phyloP scores from a whole-genome alignment of 2,797 vertebrate genomes.

The Semaprochilodus insignis region DNA sequence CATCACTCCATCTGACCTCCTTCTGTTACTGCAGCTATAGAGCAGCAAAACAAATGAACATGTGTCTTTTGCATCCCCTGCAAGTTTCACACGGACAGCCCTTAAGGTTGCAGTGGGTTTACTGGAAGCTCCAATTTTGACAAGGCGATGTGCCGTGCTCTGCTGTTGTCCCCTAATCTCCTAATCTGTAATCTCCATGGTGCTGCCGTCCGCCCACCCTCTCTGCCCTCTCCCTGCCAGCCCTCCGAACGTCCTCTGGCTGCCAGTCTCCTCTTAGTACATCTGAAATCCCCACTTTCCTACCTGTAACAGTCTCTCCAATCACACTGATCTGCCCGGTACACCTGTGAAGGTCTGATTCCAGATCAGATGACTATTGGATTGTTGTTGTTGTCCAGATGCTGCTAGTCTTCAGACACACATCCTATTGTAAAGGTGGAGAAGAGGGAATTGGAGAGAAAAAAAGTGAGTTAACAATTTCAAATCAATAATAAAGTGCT shows the following conservation, averaged over 20 bases:
- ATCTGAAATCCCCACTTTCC: neutral
- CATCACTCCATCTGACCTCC: slow-evolving; percentile 36
- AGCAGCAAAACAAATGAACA: neutral
- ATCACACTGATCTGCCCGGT: neutral
- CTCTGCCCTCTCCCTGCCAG: slow-evolving; percentile 31
- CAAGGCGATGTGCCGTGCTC: slow-evolving; percentile 40
- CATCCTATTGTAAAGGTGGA: neutral
- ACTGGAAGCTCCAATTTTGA: slow-evolving; percentile 29
- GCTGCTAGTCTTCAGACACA: neutral
- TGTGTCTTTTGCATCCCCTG: slow-evolving; percentile 5
- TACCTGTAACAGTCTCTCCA: neutral
- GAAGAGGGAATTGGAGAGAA: neutral
- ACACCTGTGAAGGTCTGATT: neutral
- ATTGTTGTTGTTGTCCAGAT: neutral
- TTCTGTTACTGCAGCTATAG: slow-evolving; percentile 2
- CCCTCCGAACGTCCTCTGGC: slow-evolving; percentile 16
- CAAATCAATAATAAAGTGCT: no score
- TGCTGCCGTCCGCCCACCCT: slow-evolving; percentile 32
- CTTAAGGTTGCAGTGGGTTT: slow-evolving; percentile 32
- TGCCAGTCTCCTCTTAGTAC: neutral
- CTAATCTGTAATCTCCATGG: slow-evolving; percentile 54
- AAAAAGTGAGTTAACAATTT: neutral
- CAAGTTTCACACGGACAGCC: slow-evolving; percentile 2
- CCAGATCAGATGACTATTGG: neutral
- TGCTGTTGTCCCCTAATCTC: slow-evolving; percentile 52